Conservation (phyloP, 2,797 vertebrate genomes). For the Danio choprae region DNA sequence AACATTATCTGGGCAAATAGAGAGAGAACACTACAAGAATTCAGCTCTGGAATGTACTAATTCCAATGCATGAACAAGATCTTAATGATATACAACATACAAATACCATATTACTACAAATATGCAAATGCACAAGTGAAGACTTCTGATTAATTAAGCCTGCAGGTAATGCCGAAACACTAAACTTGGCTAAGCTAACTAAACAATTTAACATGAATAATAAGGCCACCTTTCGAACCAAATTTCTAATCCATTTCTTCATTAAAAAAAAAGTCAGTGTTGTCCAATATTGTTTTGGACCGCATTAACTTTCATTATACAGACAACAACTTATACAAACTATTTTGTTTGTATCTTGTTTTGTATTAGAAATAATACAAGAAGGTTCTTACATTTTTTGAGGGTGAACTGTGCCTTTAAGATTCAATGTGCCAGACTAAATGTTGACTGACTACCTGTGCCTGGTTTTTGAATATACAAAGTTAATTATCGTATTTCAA, state of each 20-base stretch:
- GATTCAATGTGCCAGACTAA: background rate
- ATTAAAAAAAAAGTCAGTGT: background rate
- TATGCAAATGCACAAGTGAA: slow-evolving; percentile 8
- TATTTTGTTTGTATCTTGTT: background rate
- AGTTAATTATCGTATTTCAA: slow-evolving; percentile 8
- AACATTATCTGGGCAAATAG: background rate
- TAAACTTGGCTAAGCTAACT: slow-evolving; percentile 5
- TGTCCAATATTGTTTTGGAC: background rate
- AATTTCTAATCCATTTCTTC: background rate
- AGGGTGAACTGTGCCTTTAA: slow-evolving; percentile 8
- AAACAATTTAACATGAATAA: background rate
- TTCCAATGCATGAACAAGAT: slow-evolving; percentile 6
- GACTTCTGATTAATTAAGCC: background rate
- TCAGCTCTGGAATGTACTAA: background rate
- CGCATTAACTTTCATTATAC: background rate
- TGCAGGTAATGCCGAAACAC: background rate
- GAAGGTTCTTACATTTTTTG: background rate
- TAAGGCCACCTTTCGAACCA: background rate
- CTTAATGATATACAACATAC: slow-evolving; percentile 5
- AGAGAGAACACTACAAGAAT: slow-evolving; percentile 5
- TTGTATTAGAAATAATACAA: background rate
- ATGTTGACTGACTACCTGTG: no score
- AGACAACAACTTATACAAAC: background rate
- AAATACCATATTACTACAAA: slow-evolving; percentile 5
- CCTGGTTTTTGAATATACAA: background rate